Evolutionary conservation across 2,888 invertebrate genomes (phyloP).

Genomic region (Osedax frankpressi): DNA sequence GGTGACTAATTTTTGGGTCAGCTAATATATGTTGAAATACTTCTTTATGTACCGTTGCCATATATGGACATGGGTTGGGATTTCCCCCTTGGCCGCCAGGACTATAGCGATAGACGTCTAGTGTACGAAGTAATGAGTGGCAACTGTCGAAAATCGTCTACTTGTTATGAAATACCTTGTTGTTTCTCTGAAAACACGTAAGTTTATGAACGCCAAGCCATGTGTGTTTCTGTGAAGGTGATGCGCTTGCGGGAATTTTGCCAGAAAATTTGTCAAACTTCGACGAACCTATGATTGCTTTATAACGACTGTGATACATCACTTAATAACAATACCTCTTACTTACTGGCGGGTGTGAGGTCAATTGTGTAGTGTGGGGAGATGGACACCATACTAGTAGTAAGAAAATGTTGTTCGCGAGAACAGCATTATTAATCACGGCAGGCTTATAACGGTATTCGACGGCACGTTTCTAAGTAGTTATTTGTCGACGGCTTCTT

Average conservation of each 20-base stretch:
- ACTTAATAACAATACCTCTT: background rate
- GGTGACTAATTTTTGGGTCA: background rate
- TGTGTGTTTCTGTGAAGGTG: background rate
- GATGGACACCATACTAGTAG: background rate
- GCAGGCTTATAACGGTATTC: background rate
- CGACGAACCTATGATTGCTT: background rate
- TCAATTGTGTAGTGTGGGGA: background rate
- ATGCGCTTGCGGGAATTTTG: conserved; percentile 1
- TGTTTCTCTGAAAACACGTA: background rate
- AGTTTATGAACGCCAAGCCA: background rate
- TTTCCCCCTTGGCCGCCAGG: background rate
- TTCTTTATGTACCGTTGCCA: background rate
- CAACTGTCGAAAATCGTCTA: conserved; percentile 3
- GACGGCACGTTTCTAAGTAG: background rate
- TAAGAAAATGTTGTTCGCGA: background rate
- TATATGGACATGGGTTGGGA: background rate
- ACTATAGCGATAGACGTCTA: background rate
- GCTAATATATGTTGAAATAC: background rate
- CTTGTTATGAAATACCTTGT: background rate
- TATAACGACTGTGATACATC: background rate
- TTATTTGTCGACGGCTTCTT: background rate
- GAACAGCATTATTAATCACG: background rate
- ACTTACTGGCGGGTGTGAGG: background rate
- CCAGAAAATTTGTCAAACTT: conserved; percentile 3
- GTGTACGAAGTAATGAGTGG: background rate